Evolutionary conservation across 2,113 vertebrate species (phyloP).

Genomic region (Limanda limanda): DNA sequence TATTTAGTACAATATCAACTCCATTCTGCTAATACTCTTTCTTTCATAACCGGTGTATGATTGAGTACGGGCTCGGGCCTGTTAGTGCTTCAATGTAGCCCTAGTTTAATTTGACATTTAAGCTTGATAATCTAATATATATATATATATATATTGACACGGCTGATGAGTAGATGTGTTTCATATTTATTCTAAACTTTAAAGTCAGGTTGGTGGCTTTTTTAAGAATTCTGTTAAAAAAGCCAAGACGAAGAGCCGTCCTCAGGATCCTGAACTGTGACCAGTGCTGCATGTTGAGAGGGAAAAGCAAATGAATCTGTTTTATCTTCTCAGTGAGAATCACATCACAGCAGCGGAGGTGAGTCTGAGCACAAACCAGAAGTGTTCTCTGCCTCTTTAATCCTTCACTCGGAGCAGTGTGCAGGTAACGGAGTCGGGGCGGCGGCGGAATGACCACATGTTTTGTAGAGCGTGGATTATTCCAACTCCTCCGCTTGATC

Average conservation of each 20-base stretch:
- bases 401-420: constrained; percentile 24
- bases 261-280: neutral
- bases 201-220: neutral
- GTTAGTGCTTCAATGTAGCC: no score
- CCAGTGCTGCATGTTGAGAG: neutral
- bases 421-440: constrained; percentile 15
- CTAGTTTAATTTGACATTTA: neutral
- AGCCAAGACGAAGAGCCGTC: neutral
- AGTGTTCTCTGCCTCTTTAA: constrained; percentile 30
- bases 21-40: no score
- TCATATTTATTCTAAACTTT: neutral
- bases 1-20: no score
- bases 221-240: no score
- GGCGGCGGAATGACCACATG: constrained; percentile 20
- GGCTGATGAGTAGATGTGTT: neutral
- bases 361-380: constrained; percentile 9
- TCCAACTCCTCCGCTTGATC: constrained; percentile 42
- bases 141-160: neutral
- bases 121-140: neutral
- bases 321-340: constrained; percentile 1
- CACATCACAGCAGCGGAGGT: neutral
- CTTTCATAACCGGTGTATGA: no score
- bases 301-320: neutral
- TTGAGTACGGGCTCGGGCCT: no score
- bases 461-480: constrained; percentile 48